Conservation (phyloP, 2,888 invertebrate genomes). For the Oligia fasciuncula region DNA sequence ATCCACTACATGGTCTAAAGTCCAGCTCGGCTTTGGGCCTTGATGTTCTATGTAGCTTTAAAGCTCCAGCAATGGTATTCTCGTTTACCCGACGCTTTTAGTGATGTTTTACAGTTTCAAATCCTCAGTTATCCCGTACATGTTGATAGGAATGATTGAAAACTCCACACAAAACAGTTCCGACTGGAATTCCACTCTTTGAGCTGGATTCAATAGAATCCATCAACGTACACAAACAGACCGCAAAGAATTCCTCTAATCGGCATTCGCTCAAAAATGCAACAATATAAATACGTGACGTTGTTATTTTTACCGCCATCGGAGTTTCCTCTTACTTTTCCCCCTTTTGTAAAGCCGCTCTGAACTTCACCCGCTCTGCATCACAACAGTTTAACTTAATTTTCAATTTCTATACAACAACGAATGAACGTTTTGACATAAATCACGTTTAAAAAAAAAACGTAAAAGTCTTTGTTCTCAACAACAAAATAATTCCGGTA, state of each 20-base stretch:
- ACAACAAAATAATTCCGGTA: constrained; percentile 57
- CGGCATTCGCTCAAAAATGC: constrained; percentile 27
- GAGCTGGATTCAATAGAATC: constrained; percentile 44
- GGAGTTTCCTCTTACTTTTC: not conserved
- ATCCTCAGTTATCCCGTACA: constrained; percentile 16
- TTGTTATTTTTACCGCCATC: constrained; percentile 27
- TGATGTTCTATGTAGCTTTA: not conserved
- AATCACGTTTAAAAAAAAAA: constrained; percentile 57
- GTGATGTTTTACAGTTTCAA: constrained; percentile 3
- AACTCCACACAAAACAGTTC: constrained; percentile 36
- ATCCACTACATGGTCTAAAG: not conserved
- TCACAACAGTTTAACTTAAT: constrained; percentile 51
- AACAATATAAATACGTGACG: constrained; percentile 40
- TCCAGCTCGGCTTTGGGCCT: not conserved
- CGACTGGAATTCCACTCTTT: constrained; percentile 36
- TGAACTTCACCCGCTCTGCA: constrained; percentile 30
- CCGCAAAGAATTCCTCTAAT: constrained; percentile 23
- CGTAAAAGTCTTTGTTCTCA: constrained; percentile 60
- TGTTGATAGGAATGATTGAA: constrained; percentile 38
- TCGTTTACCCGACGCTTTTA: no score
- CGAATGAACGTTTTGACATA: constrained; percentile 60
- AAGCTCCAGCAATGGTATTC: no score
- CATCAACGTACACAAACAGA: constrained; percentile 39
- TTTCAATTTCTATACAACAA: constrained; percentile 53
- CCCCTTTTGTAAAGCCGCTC: constrained; percentile 28